Evolutionary conservation across 1,140 invertebrate genomes (phyloP).

Genomic region (Solenopsis invicta): DNA sequence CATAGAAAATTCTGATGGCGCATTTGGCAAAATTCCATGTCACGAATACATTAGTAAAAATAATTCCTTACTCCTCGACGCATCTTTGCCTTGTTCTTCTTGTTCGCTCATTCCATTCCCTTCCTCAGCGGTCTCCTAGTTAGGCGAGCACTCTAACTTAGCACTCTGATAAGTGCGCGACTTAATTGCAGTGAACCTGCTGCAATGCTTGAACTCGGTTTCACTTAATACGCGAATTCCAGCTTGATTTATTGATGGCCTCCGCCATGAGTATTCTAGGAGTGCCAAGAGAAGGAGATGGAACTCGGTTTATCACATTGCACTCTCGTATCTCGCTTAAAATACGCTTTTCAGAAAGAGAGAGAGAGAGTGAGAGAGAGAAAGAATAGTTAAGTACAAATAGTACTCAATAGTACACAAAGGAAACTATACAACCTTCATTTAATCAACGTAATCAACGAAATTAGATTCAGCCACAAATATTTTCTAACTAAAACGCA

Average conservation of each 20-base stretch:
- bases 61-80: conserved; percentile 50
- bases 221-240: conserved; percentile 76
- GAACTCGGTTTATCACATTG: conserved; percentile 68
- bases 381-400: conserved; percentile 60
- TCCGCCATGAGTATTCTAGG: conserved; percentile 72
- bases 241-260: conserved; percentile 75
- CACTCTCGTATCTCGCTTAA: conserved; percentile 27
- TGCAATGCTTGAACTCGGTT: conserved; percentile 66
- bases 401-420: conserved; percentile 10
- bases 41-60: conserved; percentile 48
- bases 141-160: conserved; percentile 61
- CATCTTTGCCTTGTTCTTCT: conserved; percentile 55
- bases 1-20: conserved; percentile 40
- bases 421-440: conserved; percentile 8
- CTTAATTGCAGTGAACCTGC: conserved; percentile 70
- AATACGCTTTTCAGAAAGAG: conserved; percentile 48
- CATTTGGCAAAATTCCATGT: conserved; percentile 55
- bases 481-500: not conserved
- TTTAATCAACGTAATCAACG: conserved; percentile 44
- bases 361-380: no score
- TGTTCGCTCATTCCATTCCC: conserved; percentile 53
- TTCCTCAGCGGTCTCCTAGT: conserved; percentile 43
- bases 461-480: not conserved
- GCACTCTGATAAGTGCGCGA: conserved; percentile 74
- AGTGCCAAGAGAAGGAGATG: conserved; percentile 54